phyloP scores from a whole-genome alignment of 92 coral and sea anemone genomes.

The Heliopora coerulea region DNA sequence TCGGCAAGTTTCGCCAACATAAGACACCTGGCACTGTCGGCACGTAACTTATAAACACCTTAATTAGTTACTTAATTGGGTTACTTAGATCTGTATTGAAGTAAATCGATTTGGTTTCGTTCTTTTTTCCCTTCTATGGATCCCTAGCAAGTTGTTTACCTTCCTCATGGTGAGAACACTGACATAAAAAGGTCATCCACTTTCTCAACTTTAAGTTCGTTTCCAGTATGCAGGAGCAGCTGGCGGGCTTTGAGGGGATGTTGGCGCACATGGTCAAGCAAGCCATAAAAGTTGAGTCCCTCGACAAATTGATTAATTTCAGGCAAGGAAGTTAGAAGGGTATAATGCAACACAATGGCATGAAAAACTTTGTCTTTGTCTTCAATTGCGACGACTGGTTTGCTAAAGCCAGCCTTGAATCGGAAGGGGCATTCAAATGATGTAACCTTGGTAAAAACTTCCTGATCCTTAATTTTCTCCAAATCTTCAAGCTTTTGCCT shows the following conservation, averaged over 20 bases:
- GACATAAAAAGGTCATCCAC: constrained; percentile 10
- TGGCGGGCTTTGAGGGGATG: constrained; percentile 23
- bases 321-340: constrained; percentile 1
- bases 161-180: constrained; percentile 36
- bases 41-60: no score
- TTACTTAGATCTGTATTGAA: no score
- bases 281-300: constrained; percentile 17
- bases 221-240: constrained; percentile 18
- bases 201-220: constrained; percentile 16
- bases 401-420: constrained; percentile 48
- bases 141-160: no score
- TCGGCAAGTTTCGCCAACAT: no score
- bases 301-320: constrained; percentile 11
- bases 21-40: no score
- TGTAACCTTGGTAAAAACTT: constrained; percentile 21
- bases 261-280: constrained; percentile 21
- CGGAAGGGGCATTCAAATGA: constrained; percentile 42
- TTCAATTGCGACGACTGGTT: constrained; percentile 26
- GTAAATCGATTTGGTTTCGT: no score
- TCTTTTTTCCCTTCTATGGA: no score
- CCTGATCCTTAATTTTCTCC: constrained; percentile 25
- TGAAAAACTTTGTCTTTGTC: constrained; percentile 41
- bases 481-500: constrained; percentile 30
- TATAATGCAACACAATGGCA: constrained; percentile 40
- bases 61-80: no score